Evolutionary conservation across 2,888 invertebrate species (phyloP), one percentile per base, ranked within the genome.

Genomic region (Dexiosoma caninum): DNA sequence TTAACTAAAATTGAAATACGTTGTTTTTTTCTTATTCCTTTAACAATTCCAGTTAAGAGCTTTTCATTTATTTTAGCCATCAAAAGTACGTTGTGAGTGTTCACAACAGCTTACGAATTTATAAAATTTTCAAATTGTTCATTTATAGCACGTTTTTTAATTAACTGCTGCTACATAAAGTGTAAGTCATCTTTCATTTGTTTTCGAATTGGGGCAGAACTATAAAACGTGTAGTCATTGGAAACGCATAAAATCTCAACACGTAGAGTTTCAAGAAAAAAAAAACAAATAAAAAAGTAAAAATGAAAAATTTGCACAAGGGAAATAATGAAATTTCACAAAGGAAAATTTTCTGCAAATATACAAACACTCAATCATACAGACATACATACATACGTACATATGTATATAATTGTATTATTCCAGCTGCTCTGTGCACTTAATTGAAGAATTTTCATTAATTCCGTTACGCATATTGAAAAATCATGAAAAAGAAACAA

Each of bases 131-230:
- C 66, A 66, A 72, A 80, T 80, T 80, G 76, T 77, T 62, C 67
- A 80, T 76, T 80, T 80, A 60, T 44, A 51, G 80, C 80, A 80
- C 80, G 80, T 80, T 76, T 80, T 80, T 80, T 80, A 80, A 80
- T 76, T 80, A 80, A 80, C 76, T 77, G 67, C 76, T 76, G 53
- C 66, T 62, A 37, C 71, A 66, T 72, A 72, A 80, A 80, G 71
- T 76, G 76, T 72, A 76, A 80, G 76, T 80, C 80, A 80, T 80
- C 66, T 76, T 59, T 66, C 32, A 37, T 66, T 37, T 46, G 21
- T 49, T 23, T 19, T 40, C 12, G 32, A 62, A 53, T 49, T 49
- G 60, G 37, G 32, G 57, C 51, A 46, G 57, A 69, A 69, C 76
- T 69, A 80, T 59, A 74, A 76, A 77, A 72, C 62, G 62, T 80